Conservation (phyloP, 2,797 vertebrate species). For the Ceryle rudis region DNA sequence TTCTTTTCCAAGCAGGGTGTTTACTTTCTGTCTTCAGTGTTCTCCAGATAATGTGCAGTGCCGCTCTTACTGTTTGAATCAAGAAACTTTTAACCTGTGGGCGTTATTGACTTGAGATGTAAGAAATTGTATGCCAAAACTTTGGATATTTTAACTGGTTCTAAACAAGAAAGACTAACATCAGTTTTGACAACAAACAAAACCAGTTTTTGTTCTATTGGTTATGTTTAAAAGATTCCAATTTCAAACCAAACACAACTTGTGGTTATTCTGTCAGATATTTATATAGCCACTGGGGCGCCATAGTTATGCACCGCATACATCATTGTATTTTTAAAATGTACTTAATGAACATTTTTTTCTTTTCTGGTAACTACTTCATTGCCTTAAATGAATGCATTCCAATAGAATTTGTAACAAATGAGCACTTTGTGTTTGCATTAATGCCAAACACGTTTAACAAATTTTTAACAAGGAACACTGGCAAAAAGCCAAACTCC, state of each 20-base stretch:
- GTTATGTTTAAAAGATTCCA: constrained; percentile 86
- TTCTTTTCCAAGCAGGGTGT: not conserved
- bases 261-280: constrained; percentile 91
- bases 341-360: constrained; percentile 87
- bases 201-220: constrained; percentile 81
- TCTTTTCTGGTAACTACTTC: constrained; percentile 88
- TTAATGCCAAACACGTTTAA: constrained; percentile 92
- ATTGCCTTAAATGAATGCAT: constrained; percentile 90
- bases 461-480: constrained; percentile 89
- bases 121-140: constrained; percentile 51
- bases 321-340: constrained; percentile 91
- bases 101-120: constrained; percentile 62
- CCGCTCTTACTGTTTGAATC: not conserved
- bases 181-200: constrained; percentile 84
- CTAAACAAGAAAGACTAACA: constrained; percentile 79
- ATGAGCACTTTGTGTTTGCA: constrained; percentile 93
- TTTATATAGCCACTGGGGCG: constrained; percentile 92
- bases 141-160: constrained; percentile 68
- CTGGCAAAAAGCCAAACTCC: constrained; percentile 86
- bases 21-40: constrained; percentile 39
- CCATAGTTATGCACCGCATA: constrained; percentile 87
- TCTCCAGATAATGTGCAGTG: constrained; percentile 48
- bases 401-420: constrained; percentile 90
- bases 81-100: constrained; percentile 46
- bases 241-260: constrained; percentile 90